phyloP scores from a whole-genome alignment of 2,888 invertebrate species.

The Xestia xanthographa region DNA sequence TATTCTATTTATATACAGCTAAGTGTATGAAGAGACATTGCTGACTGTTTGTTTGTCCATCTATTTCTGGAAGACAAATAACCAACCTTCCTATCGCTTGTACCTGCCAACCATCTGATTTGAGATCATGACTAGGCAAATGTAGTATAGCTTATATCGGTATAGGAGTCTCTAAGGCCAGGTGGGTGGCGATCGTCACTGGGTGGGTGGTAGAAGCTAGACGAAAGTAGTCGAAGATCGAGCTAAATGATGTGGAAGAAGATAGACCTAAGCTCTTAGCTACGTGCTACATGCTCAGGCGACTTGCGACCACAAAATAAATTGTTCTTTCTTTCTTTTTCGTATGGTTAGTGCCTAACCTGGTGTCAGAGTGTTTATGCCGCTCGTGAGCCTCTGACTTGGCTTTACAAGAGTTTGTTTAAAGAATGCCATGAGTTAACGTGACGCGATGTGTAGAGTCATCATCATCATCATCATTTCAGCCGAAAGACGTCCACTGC shows the following conservation, averaged over 20 bases:
- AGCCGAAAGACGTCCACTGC: too few species aligned
- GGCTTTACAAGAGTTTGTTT: background rate
- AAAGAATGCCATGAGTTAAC: background rate
- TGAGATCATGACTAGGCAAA: background rate
- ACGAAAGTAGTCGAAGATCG: background rate
- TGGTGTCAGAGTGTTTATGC: too few species aligned
- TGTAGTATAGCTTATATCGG: background rate
- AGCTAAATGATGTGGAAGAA: background rate
- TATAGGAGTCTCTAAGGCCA: background rate
- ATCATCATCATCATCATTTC: too few species aligned
- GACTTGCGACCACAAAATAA: background rate
- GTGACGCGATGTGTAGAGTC: background rate
- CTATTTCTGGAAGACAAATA: constrained; percentile 9
- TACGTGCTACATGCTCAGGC: background rate
- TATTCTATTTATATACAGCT: constrained; percentile 44
- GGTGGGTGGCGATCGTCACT: background rate
- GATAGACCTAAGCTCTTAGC: background rate
- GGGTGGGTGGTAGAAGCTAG: background rate
- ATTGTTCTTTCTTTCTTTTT: background rate
- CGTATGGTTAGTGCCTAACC: too few species aligned
- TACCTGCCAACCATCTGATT: background rate
- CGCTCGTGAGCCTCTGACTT: too few species aligned
- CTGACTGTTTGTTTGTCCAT: constrained; percentile 10
- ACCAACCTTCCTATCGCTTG: background rate
- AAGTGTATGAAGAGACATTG: background rate